phyloP scores from a whole-genome alignment of 2,797 vertebrate species.

The Rhabdophis nuchalis region DNA sequence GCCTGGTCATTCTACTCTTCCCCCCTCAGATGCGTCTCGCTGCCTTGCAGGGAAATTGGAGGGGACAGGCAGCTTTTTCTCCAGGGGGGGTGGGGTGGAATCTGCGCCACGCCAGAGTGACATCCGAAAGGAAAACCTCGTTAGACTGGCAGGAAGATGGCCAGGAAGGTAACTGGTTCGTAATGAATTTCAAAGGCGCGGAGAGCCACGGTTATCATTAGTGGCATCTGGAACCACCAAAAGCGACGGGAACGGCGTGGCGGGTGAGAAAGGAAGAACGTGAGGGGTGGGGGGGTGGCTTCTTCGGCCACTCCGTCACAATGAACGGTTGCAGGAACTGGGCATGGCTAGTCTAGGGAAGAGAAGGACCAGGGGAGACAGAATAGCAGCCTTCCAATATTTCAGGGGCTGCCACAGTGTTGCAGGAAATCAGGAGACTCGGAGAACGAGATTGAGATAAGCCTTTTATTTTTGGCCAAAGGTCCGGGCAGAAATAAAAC shows the following conservation, averaged over 20 bases:
- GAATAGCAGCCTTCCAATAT: too few species aligned
- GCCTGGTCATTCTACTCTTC: constrained; percentile 76
- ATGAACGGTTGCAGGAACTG: too few species aligned
- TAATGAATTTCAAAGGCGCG: neutral
- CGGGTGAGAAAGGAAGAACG: constrained; percentile 23
- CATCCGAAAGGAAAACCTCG: constrained; percentile 34
- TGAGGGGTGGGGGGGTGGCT: neutral
- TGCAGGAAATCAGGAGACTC: too few species aligned
- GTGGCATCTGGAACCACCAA: constrained; percentile 37
- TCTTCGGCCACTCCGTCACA: neutral
- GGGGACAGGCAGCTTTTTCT: constrained; percentile 67
- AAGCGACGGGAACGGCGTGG: constrained; percentile 51
- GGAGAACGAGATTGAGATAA: too few species aligned
- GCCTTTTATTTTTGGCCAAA: too few species aligned
- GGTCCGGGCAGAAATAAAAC: too few species aligned
- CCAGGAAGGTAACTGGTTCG: constrained; percentile 28
- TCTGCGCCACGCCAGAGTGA: constrained; percentile 7
- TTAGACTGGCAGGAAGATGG: neutral
- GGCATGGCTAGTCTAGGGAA: too few species aligned
- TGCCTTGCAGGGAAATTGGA: constrained; percentile 75
- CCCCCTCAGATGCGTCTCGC: constrained; percentile 72
- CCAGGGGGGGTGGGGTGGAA: constrained; percentile 39
- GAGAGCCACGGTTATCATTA: constrained; percentile 18
- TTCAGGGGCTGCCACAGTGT: too few species aligned
- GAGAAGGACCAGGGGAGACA: too few species aligned